Conservation (phyloP, 2,888 invertebrate species). For the Agrochola circellaris region DNA sequence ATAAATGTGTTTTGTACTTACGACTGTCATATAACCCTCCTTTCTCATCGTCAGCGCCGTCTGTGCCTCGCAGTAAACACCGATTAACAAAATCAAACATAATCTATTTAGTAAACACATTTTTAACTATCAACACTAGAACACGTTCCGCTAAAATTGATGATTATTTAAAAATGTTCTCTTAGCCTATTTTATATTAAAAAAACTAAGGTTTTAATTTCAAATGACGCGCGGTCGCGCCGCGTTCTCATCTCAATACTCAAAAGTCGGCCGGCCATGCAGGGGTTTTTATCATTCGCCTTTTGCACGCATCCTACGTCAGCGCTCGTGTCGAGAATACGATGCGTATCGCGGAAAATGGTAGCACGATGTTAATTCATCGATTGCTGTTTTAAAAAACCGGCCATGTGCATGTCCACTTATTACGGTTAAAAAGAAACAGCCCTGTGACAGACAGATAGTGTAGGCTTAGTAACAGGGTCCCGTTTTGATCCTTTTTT, state of each 20-base stretch:
- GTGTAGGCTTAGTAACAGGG: background rate
- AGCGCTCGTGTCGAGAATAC: constrained; percentile 55
- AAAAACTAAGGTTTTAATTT: constrained; percentile 51
- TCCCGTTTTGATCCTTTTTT: background rate
- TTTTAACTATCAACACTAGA: constrained; percentile 37
- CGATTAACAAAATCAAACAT: constrained; percentile 46
- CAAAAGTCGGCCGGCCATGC: constrained; percentile 54
- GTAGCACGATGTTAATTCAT: constrained; percentile 28
- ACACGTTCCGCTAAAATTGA: background rate
- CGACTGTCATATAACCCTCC: constrained; percentile 61
- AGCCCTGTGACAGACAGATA: background rate
- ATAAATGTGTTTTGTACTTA: constrained; percentile 44
- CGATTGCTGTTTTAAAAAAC: background rate
- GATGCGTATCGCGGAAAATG: constrained; percentile 49
- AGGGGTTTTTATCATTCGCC: constrained; percentile 65
- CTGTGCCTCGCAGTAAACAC: constrained; percentile 54
- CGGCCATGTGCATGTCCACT: background rate
- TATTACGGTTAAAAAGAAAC: no score
- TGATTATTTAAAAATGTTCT: background rate
- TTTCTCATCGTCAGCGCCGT: constrained; percentile 41
- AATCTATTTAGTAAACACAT: constrained; percentile 55
- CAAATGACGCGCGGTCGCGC: constrained; percentile 46
- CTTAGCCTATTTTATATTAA: constrained; percentile 31
- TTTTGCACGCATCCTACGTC: constrained; percentile 64
- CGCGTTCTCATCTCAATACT: constrained; percentile 48